A percentile compares a stretch with the other conserved stretches of the same genome.
Conservation (phyloP, 2,113 vertebrate genomes). For the Mohoua ochrocephala region DNA sequence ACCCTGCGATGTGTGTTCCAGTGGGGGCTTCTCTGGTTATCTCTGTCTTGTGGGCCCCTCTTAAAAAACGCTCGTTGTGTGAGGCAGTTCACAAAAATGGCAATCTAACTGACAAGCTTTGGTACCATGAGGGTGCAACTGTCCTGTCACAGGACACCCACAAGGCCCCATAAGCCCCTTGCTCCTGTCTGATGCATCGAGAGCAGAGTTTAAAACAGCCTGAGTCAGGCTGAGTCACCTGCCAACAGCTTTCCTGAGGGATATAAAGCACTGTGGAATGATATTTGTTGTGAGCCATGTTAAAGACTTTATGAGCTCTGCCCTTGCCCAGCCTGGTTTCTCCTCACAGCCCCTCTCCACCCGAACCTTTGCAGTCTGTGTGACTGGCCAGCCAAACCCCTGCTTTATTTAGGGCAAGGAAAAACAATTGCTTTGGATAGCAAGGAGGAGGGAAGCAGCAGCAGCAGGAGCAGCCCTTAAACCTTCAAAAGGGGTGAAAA, state of each 20-base stretch:
- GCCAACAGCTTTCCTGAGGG: not conserved
- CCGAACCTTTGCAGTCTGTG: not conserved
- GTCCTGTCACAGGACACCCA: not conserved
- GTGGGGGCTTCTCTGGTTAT: not conserved
- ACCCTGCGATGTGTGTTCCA: rapidly evolving
- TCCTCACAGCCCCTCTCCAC: not conserved
- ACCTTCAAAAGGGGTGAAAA: not conserved
- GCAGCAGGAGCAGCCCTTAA: not conserved
- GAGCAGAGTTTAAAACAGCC: not conserved
- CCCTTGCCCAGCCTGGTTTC: not conserved
- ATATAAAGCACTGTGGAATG: not conserved
- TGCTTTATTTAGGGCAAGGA: not conserved
- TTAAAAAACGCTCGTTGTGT: not conserved
- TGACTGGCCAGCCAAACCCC: not conserved
- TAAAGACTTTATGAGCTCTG: not conserved
- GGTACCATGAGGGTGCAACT: rapidly evolving
- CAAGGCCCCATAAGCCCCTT: not conserved
- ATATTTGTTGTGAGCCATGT: not conserved
- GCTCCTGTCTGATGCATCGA: not conserved
- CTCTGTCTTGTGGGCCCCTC: not conserved
- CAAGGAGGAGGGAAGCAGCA: not conserved
- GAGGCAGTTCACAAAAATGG: not conserved
- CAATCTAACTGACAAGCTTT: not conserved
- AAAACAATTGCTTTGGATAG: not conserved
- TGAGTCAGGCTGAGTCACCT: not conserved